phyloP scores from a whole-genome alignment of 2,113 vertebrate genomes.

The Eonycteris spelaea region DNA sequence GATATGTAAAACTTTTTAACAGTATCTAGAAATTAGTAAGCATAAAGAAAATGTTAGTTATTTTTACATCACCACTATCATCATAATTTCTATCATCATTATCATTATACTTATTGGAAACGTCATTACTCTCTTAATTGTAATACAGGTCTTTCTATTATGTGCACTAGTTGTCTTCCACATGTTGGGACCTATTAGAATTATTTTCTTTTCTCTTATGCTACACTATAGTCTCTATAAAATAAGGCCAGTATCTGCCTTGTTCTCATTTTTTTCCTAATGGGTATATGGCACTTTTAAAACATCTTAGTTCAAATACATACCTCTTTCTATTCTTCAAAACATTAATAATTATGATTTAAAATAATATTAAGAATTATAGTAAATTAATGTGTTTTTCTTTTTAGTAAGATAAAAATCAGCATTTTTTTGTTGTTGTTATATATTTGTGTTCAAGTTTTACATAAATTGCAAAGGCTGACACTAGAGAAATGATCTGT shows the following conservation, averaged over 20 bases:
- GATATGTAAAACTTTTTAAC: neutral
- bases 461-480: neutral
- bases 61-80: neutral
- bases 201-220: neutral
- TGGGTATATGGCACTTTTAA: neutral
- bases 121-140: neutral
- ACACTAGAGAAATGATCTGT: constrained; percentile 5
- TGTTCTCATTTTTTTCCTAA: neutral
- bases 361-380: neutral
- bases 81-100: neutral
- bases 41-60: neutral
- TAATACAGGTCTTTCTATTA: neutral
- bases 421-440: too few relatives aligned
- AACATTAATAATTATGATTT: neutral
- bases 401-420: neutral
- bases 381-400: neutral
- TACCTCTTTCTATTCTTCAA: neutral
- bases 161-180: fast-evolving
- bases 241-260: neutral
- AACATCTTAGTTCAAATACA: neutral
- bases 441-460: neutral
- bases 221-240: neutral
- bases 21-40: neutral
- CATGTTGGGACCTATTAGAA: neutral
- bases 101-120: neutral